These are phyloP conservation scores for Pongo abelii DNA, from an alignment of 2,113 vertebrate species.

Conservation along the genomic window DNA sequence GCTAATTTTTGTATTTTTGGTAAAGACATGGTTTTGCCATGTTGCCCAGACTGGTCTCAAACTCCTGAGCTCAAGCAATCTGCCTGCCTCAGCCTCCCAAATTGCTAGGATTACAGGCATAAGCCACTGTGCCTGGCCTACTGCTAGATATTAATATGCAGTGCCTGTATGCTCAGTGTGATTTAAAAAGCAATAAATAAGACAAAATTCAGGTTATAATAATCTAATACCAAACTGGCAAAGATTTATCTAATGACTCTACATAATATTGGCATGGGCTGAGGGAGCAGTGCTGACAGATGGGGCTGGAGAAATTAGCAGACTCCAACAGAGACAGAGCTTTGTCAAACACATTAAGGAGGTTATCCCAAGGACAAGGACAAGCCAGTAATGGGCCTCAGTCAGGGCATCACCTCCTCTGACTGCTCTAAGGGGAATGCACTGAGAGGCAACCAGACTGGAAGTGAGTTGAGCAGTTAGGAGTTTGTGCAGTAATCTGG, in stretches of 20 bases:
- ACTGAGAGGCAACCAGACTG: neutral
- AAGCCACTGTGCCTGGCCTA: too few relatives aligned
- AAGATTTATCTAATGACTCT: neutral
- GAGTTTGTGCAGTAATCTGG: neutral
- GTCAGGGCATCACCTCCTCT: neutral
- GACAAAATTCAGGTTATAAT: neutral
- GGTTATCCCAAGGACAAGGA: neutral
- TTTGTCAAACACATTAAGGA: neutral
- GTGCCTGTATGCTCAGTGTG: rapidly evolving
- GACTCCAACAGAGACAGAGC: neutral
- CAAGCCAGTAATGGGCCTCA: too few relatives aligned
- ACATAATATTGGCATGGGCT: neutral
- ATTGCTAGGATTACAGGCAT: too few relatives aligned
- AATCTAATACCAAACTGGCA: neutral
- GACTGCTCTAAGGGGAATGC: neutral
- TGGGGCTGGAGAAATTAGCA: neutral
- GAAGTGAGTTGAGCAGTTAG: neutral
- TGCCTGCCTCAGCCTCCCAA: too few relatives aligned
- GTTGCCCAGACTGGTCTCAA: too few relatives aligned
- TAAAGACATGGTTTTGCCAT: too few relatives aligned
- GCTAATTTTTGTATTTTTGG: too few relatives aligned
- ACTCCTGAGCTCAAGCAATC: too few relatives aligned
- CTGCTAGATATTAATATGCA: neutral
- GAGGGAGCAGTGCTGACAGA: neutral
- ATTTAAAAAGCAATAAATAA: neutral